These are phyloP conservation scores for Potamarius usumacintae DNA, from an alignment of 2,113 vertebrate genomes.

Conservation along the genomic window DNA sequence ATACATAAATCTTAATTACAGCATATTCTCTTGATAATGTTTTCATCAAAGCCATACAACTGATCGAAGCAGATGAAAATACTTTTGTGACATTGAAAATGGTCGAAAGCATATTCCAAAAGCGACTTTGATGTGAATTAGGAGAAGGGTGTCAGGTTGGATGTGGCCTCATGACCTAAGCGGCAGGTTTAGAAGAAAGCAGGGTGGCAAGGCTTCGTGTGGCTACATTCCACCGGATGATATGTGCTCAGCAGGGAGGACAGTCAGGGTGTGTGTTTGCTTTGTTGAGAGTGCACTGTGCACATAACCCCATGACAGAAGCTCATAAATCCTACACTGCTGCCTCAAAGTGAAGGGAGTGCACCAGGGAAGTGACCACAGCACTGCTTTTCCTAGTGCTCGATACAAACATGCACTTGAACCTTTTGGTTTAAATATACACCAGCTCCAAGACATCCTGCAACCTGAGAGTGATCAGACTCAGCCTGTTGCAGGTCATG, in stretches of 20 bases:
- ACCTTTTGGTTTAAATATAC: slow-evolving; percentile 40
- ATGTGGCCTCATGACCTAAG: background rate
- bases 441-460: slow-evolving; percentile 17
- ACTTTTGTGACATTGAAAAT: background rate
- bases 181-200: slow-evolving; percentile 8
- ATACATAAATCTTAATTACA: background rate
- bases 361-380: slow-evolving; percentile 31
- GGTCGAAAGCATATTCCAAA: background rate
- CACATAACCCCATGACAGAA: slow-evolving; percentile 56
- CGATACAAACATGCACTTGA: background rate
- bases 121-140: background rate
- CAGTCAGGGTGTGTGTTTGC: slow-evolving; percentile 54
- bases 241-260: slow-evolving; percentile 37
- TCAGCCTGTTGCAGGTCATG: slow-evolving; percentile 33
- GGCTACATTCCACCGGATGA: slow-evolving; percentile 41
- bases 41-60: no score
- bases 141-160: background rate
- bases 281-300: slow-evolving; percentile 41
- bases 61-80: background rate
- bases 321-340: slow-evolving; percentile 52
- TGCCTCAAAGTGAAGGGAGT: slow-evolving; percentile 45
- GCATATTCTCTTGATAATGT: background rate
- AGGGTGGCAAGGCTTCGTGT: slow-evolving; percentile 21
- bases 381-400: slow-evolving; percentile 28
- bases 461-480: slow-evolving; percentile 27